These are phyloP conservation scores for Diceros bicornis DNA, from an alignment of 2,797 vertebrate species.

Conservation along the genomic window DNA sequence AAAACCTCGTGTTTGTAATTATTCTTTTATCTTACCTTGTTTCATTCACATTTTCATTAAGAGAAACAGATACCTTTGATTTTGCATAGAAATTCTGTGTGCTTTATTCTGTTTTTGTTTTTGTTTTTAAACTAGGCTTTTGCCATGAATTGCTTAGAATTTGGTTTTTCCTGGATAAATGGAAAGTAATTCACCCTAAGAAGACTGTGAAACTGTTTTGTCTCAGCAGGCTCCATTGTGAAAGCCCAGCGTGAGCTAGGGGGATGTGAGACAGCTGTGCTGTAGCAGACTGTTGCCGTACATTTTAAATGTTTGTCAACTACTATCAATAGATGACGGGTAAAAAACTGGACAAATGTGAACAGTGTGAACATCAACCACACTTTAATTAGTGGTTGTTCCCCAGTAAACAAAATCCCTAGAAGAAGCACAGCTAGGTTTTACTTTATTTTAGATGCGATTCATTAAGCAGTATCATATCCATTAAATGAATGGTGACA, in stretches of 20 bases:
- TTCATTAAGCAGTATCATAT: conserved; percentile 31
- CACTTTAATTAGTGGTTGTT: conserved; percentile 64
- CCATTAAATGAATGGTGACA: not conserved
- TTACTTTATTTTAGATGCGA: conserved; percentile 39
- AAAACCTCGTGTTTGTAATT: not conserved
- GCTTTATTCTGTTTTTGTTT: not conserved
- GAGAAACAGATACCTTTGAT: not conserved
- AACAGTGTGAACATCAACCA: conserved; percentile 64
- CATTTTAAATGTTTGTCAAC: conserved; percentile 69
- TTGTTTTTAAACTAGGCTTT: conserved; percentile 22
- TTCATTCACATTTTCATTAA: not conserved
- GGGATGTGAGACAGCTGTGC: not conserved
- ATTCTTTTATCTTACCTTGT: not conserved
- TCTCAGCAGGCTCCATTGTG: conserved; percentile 70
- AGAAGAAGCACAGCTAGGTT: not conserved
- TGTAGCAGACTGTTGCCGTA: not conserved
- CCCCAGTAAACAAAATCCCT: conserved; percentile 42
- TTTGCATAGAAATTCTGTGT: conserved; percentile 11
- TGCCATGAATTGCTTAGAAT: conserved; percentile 57
- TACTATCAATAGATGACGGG: conserved; percentile 18
- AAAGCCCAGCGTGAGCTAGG: conserved; percentile 45
- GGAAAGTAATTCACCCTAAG: conserved; percentile 69
- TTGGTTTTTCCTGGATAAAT: conserved; percentile 69
- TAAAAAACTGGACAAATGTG: conserved; percentile 58
- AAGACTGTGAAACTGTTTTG: conserved; percentile 73